phyloP scores from a whole-genome alignment of 1,140 invertebrate species.

The Eumaeus atala region DNA sequence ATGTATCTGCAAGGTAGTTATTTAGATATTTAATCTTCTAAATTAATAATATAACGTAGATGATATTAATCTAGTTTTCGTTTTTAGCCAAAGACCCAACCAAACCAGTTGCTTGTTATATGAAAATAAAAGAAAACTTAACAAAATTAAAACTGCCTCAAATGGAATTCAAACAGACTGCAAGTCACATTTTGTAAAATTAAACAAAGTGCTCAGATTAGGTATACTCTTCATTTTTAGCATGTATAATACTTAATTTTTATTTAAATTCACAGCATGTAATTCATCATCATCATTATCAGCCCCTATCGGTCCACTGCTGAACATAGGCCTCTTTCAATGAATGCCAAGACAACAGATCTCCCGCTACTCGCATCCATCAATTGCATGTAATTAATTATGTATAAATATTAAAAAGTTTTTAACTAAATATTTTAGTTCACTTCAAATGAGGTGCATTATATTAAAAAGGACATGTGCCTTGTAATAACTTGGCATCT shows the following conservation, averaged over 20 bases:
- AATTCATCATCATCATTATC: no score
- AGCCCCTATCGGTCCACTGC: no score
- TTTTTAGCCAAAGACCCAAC: slow-evolving; percentile 40
- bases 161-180: slow-evolving; percentile 44
- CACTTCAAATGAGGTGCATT: no score
- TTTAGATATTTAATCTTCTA: slow-evolving; percentile 9
- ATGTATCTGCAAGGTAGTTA: slow-evolving; percentile 45
- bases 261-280: no score
- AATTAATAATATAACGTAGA: not conserved
- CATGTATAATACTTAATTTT: not conserved
- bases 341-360: no score
- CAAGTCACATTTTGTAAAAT: slow-evolving; percentile 40
- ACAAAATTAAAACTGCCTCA: slow-evolving; percentile 32
- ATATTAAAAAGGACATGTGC: no score
- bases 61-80: not conserved
- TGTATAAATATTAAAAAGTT: no score
- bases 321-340: no score
- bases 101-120: slow-evolving; percentile 23
- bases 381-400: no score
- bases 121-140: slow-evolving; percentile 23
- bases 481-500: no score
- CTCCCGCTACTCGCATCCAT: no score
- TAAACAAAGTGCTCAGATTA: slow-evolving; percentile 24
- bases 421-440: no score
- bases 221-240: not conserved